Conservation (phyloP, 2,113 vertebrate species). For the Gavialis gangeticus region DNA sequence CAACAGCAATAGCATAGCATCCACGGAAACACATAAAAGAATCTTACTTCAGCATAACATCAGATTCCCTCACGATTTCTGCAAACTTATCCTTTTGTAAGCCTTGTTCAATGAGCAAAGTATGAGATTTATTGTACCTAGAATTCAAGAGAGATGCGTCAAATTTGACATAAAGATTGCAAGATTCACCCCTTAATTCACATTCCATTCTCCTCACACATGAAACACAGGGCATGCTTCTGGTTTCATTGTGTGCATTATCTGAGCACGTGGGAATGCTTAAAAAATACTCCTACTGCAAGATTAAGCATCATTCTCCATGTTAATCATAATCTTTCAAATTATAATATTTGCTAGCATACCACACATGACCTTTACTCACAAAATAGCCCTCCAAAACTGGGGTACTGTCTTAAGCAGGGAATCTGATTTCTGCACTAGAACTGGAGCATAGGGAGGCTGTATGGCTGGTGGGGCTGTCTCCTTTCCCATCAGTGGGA, state of each 20-base stretch:
- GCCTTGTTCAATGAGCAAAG: constrained; percentile 91
- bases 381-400: no score
- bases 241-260: no score
- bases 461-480: no score
- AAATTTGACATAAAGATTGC: background rate
- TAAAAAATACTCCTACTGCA: background rate
- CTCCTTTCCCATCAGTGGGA: no score
- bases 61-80: constrained; percentile 93
- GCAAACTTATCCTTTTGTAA: constrained; percentile 89
- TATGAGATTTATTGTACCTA: constrained; percentile 97
- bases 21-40: background rate
- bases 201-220: background rate
- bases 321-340: no score
- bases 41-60: constrained; percentile 92
- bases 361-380: no score
- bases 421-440: no score
- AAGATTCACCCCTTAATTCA: background rate
- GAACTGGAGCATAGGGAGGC: no score
- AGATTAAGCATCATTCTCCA: no score
- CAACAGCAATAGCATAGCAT: background rate
- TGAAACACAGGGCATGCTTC: no score
- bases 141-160: background rate
- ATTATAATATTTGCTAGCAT: background rate
- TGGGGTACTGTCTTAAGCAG: no score
- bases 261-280: background rate